Conservation (phyloP, 1,140 invertebrate genomes). For the Meloidogyne chitwoodi region DNA sequence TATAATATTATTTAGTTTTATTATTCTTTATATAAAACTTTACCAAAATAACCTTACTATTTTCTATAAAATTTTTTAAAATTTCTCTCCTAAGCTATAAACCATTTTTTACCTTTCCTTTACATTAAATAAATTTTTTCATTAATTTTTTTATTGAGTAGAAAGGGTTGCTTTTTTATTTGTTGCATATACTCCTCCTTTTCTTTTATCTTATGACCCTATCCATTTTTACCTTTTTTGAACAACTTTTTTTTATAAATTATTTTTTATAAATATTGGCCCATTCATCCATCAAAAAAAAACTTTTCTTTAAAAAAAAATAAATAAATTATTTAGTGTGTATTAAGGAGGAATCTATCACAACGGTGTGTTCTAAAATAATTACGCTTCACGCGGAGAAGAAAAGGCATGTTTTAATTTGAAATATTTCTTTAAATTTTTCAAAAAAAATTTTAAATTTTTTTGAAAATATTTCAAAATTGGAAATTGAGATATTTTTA, state of each 20-base stretch:
- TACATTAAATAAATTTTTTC: background rate
- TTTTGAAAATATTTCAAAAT: too few relatives aligned
- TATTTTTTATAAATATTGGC: background rate
- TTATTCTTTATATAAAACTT: too few relatives aligned
- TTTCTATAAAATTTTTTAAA: too few relatives aligned
- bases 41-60: too few relatives aligned
- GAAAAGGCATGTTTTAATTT: background rate
- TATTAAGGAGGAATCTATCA: background rate
- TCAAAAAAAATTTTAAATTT: too few relatives aligned
- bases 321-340: background rate
- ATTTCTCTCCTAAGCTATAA: too few relatives aligned
- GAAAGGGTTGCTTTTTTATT: background rate
- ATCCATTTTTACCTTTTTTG: background rate
- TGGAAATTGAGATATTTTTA: too few relatives aligned
- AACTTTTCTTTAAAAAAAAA: background rate
- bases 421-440: too few relatives aligned
- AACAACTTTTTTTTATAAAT: background rate
- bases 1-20: too few relatives aligned
- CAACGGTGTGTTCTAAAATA: background rate
- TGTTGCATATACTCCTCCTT: background rate
- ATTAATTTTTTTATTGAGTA: background rate
- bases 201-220: constrained; percentile 13
- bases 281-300: background rate
- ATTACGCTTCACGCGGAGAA: background rate
- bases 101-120: too few relatives aligned